Conservation (phyloP, 2,888 invertebrate species). For the Catocala sponsa region DNA sequence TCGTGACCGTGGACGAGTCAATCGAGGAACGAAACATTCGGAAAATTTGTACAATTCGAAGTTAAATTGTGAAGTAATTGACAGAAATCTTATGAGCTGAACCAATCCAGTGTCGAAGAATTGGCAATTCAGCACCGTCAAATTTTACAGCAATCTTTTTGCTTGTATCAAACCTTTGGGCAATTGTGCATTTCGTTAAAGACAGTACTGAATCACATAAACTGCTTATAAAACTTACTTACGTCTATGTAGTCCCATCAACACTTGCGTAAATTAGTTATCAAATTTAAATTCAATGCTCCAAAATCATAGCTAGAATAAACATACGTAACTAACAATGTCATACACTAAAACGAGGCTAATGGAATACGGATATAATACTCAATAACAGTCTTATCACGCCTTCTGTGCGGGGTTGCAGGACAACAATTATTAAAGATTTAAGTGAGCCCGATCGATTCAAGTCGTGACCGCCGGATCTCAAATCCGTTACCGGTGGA, state of each 20-base stretch:
- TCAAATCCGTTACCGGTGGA: conserved; percentile 77
- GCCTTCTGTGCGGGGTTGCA: conserved; percentile 55
- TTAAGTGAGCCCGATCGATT: conserved; percentile 61
- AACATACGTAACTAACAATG: too few species aligned
- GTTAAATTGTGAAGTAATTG: conserved; percentile 26
- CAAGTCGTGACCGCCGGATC: conserved; percentile 82
- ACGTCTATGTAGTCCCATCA: too few species aligned
- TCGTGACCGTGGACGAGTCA: conserved; percentile 69
- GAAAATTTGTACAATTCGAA: conserved; percentile 16
- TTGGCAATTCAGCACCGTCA: conserved; percentile 22
- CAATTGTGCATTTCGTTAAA: too few species aligned
- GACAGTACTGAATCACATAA: too few species aligned
- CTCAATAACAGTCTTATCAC: conserved; percentile 50
- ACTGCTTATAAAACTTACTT: too few species aligned
- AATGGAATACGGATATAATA: conserved; percentile 16
- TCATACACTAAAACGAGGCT: too few species aligned
- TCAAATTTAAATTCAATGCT: too few species aligned
- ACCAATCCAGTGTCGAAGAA: conserved; percentile 26
- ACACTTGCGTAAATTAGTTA: too few species aligned
- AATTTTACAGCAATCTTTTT: too few species aligned
- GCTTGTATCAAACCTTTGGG: too few species aligned
- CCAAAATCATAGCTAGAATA: too few species aligned
- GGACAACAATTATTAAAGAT: conserved; percentile 65
- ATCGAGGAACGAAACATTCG: conserved; percentile 40
- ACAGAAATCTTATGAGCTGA: conserved; percentile 27